These are phyloP conservation scores for Spondyliosoma cantharus DNA, from an alignment of 2,797 vertebrate genomes.

Conservation along the genomic window DNA sequence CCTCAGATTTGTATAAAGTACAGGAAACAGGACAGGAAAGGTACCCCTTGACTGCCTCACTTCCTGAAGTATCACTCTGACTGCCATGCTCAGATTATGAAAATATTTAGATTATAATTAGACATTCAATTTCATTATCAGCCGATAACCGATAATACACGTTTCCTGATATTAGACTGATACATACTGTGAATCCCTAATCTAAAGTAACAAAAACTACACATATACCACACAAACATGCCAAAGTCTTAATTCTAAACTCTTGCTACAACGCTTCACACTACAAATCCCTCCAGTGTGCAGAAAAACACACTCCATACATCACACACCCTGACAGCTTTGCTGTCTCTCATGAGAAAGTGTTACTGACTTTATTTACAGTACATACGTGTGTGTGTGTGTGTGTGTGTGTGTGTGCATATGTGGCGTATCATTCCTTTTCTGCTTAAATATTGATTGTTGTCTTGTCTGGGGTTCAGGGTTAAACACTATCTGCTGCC, in stretches of 20 bases:
- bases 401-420: conserved; percentile 21
- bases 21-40: too few species aligned
- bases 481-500: conserved; percentile 82
- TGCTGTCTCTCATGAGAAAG: conserved; percentile 45
- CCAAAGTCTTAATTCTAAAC: conserved; percentile 36
- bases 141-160: too few species aligned
- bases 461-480: conserved; percentile 82
- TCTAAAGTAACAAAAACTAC: too few species aligned
- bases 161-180: too few species aligned
- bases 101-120: too few species aligned
- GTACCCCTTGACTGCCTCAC: too few species aligned
- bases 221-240: conserved; percentile 20
- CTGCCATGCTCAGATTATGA: too few species aligned
- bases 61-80: too few species aligned
- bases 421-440: conserved; percentile 69
- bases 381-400: conserved; percentile 28
- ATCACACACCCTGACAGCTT: conserved; percentile 64
- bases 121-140: too few species aligned
- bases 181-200: too few species aligned
- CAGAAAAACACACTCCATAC: conserved; percentile 64
- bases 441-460: conserved; percentile 84
- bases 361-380: conserved; percentile 38
- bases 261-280: conserved; percentile 19
- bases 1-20: too few species aligned
- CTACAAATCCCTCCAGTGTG: conserved; percentile 46